These are phyloP conservation scores for Neoscelio sp. DNA, from an alignment of 2,888 invertebrate species.

Conservation along the genomic window DNA sequence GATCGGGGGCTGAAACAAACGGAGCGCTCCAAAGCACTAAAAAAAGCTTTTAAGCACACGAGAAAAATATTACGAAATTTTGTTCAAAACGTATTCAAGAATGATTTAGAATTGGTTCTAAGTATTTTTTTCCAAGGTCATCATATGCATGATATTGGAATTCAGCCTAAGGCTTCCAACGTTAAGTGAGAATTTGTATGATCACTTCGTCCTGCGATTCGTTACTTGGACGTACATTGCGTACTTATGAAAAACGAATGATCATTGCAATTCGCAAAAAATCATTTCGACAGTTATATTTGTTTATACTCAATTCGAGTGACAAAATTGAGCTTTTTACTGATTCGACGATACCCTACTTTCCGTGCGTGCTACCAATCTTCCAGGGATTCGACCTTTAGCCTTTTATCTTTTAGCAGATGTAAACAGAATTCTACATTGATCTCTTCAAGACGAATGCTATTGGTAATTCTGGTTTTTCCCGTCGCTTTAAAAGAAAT, in stretches of 20 bases:
- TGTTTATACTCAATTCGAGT: no score
- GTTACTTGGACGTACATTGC: not conserved
- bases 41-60: no score
- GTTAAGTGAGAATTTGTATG: no score
- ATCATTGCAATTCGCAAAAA: not conserved
- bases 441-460: constrained; percentile 23
- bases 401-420: constrained; percentile 48
- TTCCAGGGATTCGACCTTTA: constrained; percentile 46
- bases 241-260: constrained; percentile 4
- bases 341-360: constrained; percentile 46
- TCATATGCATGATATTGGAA: no score
- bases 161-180: no score
- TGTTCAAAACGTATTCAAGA: no score
- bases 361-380: constrained; percentile 26
- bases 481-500: constrained; percentile 20
- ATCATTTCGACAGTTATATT: no score
- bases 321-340: constrained; percentile 12
- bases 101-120: no score
- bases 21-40: no score
- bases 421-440: constrained; percentile 50
- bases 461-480: constrained; percentile 17
- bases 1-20: no score
- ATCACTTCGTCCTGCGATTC: not conserved
- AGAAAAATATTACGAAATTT: no score
- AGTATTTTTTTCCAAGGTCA: no score